A percentile compares a stretch with the other conserved stretches of the same genome.
Conservation (phyloP, 2,888 invertebrate species). For the Mesorhabditis sp. region DNA sequence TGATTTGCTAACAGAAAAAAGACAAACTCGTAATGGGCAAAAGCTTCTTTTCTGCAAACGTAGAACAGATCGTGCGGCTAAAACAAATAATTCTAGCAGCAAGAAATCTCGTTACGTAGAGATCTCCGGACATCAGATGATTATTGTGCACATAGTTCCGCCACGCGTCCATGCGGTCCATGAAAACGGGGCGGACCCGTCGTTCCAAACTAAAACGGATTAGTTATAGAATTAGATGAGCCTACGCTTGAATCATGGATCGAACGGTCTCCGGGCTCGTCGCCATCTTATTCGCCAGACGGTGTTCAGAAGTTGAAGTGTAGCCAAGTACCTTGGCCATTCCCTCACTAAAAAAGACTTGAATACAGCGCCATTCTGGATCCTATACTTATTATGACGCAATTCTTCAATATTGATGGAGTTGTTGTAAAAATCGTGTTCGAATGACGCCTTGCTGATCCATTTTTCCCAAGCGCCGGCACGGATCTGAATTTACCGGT, state of each 20-base stretch:
- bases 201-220: slow-evolving; percentile 35
- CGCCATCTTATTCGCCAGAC: slow-evolving; percentile 55
- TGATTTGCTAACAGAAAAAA: background rate
- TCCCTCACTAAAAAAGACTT: slow-evolving; percentile 41
- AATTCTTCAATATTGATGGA: slow-evolving; percentile 56
- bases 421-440: slow-evolving; percentile 53
- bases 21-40: slow-evolving; percentile 48
- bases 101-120: slow-evolving; percentile 12
- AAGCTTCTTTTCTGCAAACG: slow-evolving; percentile 52
- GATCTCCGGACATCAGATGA: slow-evolving; percentile 39
- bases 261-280: slow-evolving; percentile 52
- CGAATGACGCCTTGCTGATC: slow-evolving; percentile 43
- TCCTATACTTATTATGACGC: slow-evolving; percentile 46
- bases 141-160: slow-evolving; percentile 37
- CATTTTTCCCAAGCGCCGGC: slow-evolving; percentile 51
- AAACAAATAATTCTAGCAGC: slow-evolving; percentile 9
- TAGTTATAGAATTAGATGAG: slow-evolving; percentile 1
- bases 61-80: slow-evolving; percentile 51
- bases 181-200: slow-evolving; percentile 51
- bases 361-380: slow-evolving; percentile 3
- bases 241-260: slow-evolving; percentile 49
- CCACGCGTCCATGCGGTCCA: slow-evolving; percentile 54
- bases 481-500: slow-evolving; percentile 21
- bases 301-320: slow-evolving; percentile 48
- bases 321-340: slow-evolving; percentile 53